Percentiles rank a stretch among this genome's conserved stretches.
phyloP scores from a whole-genome alignment of 2,888 invertebrate genomes.

The Coelinius sp. region DNA sequence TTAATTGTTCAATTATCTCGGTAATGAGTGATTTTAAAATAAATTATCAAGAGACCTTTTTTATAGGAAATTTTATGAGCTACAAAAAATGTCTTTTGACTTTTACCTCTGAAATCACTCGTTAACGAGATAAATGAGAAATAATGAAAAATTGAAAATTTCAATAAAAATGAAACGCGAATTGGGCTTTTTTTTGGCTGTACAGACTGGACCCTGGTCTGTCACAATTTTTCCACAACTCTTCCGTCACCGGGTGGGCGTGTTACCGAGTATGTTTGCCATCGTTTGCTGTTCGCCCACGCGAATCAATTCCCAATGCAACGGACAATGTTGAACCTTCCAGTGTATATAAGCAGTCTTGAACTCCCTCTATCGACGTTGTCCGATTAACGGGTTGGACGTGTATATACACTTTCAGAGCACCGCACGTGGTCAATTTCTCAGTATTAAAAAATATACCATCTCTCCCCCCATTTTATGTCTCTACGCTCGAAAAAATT shows the following conservation, averaged over 20 bases:
- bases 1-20: too few relatives aligned
- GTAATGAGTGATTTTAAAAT: too few relatives aligned
- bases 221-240: constrained; percentile 20
- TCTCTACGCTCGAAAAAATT: background rate
- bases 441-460: background rate
- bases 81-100: too few relatives aligned
- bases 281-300: constrained; percentile 51
- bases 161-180: background rate
- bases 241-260: constrained; percentile 28
- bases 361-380: constrained; percentile 17
- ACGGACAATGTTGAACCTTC: constrained; percentile 45
- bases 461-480: background rate
- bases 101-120: too few relatives aligned
- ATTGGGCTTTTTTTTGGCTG: constrained; percentile 8
- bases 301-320: constrained; percentile 56
- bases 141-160: background rate
- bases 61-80: too few relatives aligned
- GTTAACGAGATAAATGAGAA: too few relatives aligned
- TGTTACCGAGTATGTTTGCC: constrained; percentile 26
- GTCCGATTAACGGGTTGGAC: constrained; percentile 29
- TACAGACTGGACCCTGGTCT: constrained; percentile 19
- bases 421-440: constrained; percentile 9
- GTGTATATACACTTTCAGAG: constrained; percentile 15
- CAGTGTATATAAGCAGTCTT: constrained; percentile 15
- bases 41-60: too few relatives aligned